Base-by-base conservation (phyloP, 2,888 invertebrate species). In the Chrysomela aeneicollis region DNA sequence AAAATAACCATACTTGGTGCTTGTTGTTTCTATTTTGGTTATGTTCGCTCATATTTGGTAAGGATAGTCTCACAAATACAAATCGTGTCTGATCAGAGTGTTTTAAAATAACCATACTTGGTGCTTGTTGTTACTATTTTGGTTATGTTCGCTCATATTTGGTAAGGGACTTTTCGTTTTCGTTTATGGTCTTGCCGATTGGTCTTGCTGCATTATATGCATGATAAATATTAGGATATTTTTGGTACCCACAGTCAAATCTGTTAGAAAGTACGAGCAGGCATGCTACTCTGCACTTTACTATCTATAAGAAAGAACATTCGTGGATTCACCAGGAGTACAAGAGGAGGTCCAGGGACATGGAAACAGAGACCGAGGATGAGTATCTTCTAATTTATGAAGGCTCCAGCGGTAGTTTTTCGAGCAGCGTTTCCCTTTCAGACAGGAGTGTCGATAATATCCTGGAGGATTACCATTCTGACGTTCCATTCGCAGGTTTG, bases 401-500 rank as follows among this genome's bases (percentile, higher is more conserved):
- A 71, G 86, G 85, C 54, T 90, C 90, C 71, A 91, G 90, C 73
- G 92, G 92, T 55, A 92, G 92, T 8, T 87, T 93, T 63, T 88
- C 88, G 57, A 89, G 90, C 72, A 89, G 89, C 78, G 87, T 90
- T 54, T 90, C 90, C 2, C 84, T 89, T 54, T 90, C 90, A 64
- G 90, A 94, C 81, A 86, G 87, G 78, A 93, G 93, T 79, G 91
- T 92, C 71, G 94, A 94, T 83, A 91, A 91, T 85, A 89, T 88
- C 76, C 91, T 93, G 64, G 93, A 94, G 83, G 93, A 94, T 82
- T 93, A 90, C 82, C 89, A 93, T 71, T 90, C 92, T 67, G 94
- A 95, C 81, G 89, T 91, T 68, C 94, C 94, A 68, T 94, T 94
- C 85, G 94, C 94, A 83, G 94, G 94, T 93, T 51, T 52, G 50